Conservation (phyloP, 2,797 vertebrate species). For the Leucoraja ocellata region DNA sequence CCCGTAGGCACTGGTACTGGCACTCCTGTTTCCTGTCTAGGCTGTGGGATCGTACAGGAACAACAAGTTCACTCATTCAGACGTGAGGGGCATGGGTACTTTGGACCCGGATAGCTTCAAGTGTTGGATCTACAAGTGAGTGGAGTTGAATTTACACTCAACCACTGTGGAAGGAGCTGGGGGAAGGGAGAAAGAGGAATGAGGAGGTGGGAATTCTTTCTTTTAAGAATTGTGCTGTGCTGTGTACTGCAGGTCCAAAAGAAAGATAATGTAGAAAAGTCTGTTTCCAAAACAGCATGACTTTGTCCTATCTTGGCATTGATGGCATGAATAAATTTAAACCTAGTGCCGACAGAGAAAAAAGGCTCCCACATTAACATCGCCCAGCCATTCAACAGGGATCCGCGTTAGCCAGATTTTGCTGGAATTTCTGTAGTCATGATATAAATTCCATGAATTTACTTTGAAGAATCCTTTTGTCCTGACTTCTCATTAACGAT, state of each 20-base stretch:
- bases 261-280: conserved; percentile 7
- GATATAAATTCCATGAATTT: conserved; percentile 16
- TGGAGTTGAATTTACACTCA: neutral
- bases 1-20: too few relatives aligned
- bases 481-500: neutral
- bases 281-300: neutral
- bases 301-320: neutral
- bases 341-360: neutral
- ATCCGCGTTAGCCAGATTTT: neutral
- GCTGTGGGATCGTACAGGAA: too few relatives aligned
- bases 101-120: neutral
- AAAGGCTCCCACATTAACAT: neutral
- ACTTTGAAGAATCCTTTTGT: conserved; percentile 17
- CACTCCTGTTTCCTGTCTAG: too few relatives aligned
- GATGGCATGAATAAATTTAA: neutral
- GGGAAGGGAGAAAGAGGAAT: neutral
- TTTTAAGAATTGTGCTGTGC: neutral
- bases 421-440: neutral
- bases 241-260: neutral
- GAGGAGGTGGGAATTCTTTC: neutral
- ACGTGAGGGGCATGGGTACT: too few relatives aligned
- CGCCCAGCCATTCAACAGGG: neutral
- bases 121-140: neutral
- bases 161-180: neutral
- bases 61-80: too few relatives aligned